Evolutionary conservation across 1,140 invertebrate species (phyloP), one percentile per base, ranked within the genome.

Genomic region (Drosophila bifasciata): DNA sequence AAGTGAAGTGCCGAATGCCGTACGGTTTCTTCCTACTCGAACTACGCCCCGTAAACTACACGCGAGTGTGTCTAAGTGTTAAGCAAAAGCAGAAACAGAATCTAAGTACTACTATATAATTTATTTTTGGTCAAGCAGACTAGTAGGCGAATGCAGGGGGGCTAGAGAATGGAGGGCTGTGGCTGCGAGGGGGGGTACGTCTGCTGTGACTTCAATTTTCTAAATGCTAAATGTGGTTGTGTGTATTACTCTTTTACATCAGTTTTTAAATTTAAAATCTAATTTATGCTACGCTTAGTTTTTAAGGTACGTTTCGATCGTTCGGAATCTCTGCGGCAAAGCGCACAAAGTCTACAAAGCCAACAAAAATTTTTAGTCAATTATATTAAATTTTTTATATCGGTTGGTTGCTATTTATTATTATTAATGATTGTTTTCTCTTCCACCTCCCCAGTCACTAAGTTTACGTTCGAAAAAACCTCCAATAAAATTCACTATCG

Each of bases 221-320:
- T 69, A 81, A 89, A 70, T 79, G 77, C 72, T 89, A 84, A 89
- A 77, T 89, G 84, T 89, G 79, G 85, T 89, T 89, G 85, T 89
- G 79, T 89, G 85, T 88, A 88, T 78, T 84, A 84, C 79, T 63
- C 69, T 71, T 86, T 85, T 75, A 76, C 52, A 73, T 61, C 59
- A 63, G 48, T 63, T 68, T 68, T 48, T n/a, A n/a, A 56, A 56
- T 67, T 78, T n/a, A n/a, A n/a, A 53, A 59, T 59, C 46, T 79
- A 43, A 79, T 71, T 73, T 66, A 76, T 64, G n/a, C n/a, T n/a
- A 75, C 52, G 28, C 51, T 69, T 64, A 85, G 58, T 62, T 72
- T 62, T 72, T 72, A 72, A 72, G 68, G 36, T n/a, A n/a, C n/a
- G n/a, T n/a, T n/a, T n/a, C n/a, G n/a, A n/a, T 25, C 61, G 11